Evolutionary conservation across 1,140 invertebrate species (phyloP).

Genomic region (Chionoecetes opilio): DNA sequence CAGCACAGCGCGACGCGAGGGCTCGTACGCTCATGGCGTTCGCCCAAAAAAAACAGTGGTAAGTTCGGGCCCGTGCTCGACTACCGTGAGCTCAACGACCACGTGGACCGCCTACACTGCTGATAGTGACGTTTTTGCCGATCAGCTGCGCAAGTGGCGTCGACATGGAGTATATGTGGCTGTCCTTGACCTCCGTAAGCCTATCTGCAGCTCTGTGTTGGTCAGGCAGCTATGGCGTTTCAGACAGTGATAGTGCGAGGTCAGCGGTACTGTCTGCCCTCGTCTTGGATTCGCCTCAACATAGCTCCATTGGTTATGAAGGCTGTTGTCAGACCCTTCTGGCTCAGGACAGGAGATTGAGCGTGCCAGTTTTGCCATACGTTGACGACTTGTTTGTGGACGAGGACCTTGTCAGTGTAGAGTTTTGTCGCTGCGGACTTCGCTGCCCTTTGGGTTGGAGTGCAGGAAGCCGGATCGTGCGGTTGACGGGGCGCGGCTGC

Average conservation of each 20-base stretch:
- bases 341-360: constrained; percentile 46
- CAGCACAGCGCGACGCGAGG: background rate
- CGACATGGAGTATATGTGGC: too few species aligned
- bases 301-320: too few species aligned
- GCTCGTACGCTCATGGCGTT: background rate
- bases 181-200: too few species aligned
- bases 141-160: background rate
- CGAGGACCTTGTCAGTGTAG: too few species aligned
- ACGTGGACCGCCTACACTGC: background rate
- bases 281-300: too few species aligned
- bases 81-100: background rate
- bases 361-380: constrained; percentile 39
- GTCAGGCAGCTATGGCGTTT: too few species aligned
- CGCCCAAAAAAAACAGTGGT: background rate
- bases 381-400: constrained; percentile 3
- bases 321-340: too few species aligned
- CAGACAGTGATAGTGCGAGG: too few species aligned
- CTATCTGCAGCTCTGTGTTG: too few species aligned
- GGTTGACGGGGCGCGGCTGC: too few species aligned
- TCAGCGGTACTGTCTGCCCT: too few species aligned
- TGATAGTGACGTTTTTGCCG: background rate
- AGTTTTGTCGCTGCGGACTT: too few species aligned
- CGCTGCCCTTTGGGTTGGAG: background rate
- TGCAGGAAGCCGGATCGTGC: constrained; percentile 14
- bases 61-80: constrained; percentile 41